Evolutionary conservation across 2,113 vertebrate genomes (phyloP).

Genomic region (Tetrao urogallus): DNA sequence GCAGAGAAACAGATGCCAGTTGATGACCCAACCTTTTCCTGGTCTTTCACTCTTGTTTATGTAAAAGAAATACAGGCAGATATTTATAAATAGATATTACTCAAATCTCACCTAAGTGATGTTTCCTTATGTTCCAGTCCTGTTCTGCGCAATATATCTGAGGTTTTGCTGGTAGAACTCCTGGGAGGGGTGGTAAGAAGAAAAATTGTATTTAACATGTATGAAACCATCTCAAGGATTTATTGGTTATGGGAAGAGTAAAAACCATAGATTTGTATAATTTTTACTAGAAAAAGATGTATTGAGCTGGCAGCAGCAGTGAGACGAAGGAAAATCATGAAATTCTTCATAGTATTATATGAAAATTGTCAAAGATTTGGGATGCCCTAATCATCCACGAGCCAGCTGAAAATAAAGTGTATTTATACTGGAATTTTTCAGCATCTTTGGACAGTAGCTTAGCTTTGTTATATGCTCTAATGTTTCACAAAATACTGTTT

Average conservation of each 20-base stretch:
- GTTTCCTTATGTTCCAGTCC: not conserved
- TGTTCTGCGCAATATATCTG: conserved; percentile 3
- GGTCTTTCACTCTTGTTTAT: conserved; percentile 38
- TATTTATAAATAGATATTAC: conserved; percentile 51
- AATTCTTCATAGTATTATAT: conserved; percentile 70
- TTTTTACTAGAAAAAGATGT: conserved; percentile 73
- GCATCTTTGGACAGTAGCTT: conserved; percentile 68
- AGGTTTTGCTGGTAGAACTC: conserved; percentile 36
- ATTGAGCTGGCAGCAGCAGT: conserved; percentile 56
- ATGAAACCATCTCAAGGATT: conserved; percentile 61
- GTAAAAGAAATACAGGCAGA: conserved; percentile 42
- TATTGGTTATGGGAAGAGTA: conserved; percentile 35
- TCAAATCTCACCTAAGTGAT: conserved; percentile 48
- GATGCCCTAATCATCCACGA: conserved; percentile 60
- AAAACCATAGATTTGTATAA: conserved; percentile 67
- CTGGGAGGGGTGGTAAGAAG: not conserved
- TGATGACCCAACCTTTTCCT: conserved; percentile 29
- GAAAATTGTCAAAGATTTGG: conserved; percentile 73
- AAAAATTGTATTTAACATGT: conserved; percentile 26
- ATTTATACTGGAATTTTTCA: conserved; percentile 69
- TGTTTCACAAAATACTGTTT: conserved; percentile 73
- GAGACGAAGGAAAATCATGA: conserved; percentile 65
- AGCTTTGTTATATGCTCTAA: conserved; percentile 63
- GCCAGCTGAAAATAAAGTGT: conserved; percentile 56
- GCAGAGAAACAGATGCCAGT: conserved; percentile 55